Base-by-base conservation (phyloP, 2,113 vertebrate species). In the Erpornis zantholeuca region DNA sequence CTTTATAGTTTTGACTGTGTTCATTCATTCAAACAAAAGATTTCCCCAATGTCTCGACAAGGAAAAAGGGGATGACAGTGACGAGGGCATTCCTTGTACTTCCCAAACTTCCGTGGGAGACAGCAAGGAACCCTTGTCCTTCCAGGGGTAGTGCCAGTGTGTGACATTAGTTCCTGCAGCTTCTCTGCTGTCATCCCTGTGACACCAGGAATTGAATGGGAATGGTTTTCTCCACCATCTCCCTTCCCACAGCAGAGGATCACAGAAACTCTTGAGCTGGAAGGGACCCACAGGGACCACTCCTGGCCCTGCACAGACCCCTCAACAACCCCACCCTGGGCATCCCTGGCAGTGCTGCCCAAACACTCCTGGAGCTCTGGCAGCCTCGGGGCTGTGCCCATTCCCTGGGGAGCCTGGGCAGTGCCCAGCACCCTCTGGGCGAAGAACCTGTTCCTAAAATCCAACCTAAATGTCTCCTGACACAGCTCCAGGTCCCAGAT, bases 301-400 rank as follows among this genome's bases (percentile, higher is more conserved):
- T 0, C 68, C 33, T 14, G 22, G 0, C 23, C 77, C 60, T 82
- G 69, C 45, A 0, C 47, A 54, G 36, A 40, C n/a, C 0, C 29
- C 40, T 25, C 79, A 69, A 3, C 16, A 54, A 4, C 1, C 40
- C n/a, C 63, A 25, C 14, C 42, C 31, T 71, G 75, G 3, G 3
- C 66, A 83, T 9, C 15, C 47, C 65, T 40, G 14, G 38, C 15
- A 70, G 79, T 0, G 3, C 4, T 24, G 20, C 2, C 53, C 78
- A 18, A 82, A 21, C 1, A 0, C 19, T 38, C 69, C 78, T 68
- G 61, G 6, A 75, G 78, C 69, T 82, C 78, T 60, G 78, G 63
- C 54, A 69, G 72, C 45, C 45, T 77, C 28, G 1, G 60, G 52
- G 77, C 59, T 0, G 44, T 16, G 86, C 3, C 68, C 77, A 38